Conservation (phyloP, 2,113 vertebrate genomes). For the Caloenas nicobarica region DNA sequence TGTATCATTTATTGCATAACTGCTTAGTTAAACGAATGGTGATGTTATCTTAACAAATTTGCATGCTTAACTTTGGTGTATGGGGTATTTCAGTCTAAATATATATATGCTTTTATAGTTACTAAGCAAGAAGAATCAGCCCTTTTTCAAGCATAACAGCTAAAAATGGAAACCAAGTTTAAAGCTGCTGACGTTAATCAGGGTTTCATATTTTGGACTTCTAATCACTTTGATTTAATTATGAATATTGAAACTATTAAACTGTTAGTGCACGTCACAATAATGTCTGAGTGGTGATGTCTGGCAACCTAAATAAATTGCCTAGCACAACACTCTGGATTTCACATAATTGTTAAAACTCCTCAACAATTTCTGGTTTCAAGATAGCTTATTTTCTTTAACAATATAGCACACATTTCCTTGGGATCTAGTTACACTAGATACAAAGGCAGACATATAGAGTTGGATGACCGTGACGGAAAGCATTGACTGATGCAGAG, state of each 20-base stretch:
- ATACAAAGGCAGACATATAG: not conserved
- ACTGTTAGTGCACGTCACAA: not conserved
- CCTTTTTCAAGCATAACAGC: not conserved
- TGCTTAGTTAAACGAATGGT: not conserved
- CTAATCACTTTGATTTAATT: not conserved
- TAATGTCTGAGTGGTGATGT: not conserved
- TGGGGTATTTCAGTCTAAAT: not conserved
- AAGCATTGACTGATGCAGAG: not conserved
- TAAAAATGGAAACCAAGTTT: not conserved
- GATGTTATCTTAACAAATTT: not conserved
- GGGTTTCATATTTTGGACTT: not conserved
- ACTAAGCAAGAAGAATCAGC: not conserved
- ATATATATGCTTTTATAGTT: not conserved
- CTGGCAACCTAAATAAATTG: not conserved
- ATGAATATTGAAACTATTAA: not conserved
- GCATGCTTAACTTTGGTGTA: rapidly evolving
- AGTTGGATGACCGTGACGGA: not conserved
- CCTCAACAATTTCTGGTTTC: not conserved
- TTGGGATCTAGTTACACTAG: not conserved
- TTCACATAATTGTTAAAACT: not conserved
- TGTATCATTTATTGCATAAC: not conserved
- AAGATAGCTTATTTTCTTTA: not conserved
- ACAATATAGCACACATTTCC: not conserved
- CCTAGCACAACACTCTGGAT: not conserved
- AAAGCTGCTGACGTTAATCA: not conserved